Percentiles rank a stretch among this genome's conserved stretches.
Evolutionary conservation across 2,797 vertebrate species (phyloP).

Genomic region (Threskiornis aethiopicus): DNA sequence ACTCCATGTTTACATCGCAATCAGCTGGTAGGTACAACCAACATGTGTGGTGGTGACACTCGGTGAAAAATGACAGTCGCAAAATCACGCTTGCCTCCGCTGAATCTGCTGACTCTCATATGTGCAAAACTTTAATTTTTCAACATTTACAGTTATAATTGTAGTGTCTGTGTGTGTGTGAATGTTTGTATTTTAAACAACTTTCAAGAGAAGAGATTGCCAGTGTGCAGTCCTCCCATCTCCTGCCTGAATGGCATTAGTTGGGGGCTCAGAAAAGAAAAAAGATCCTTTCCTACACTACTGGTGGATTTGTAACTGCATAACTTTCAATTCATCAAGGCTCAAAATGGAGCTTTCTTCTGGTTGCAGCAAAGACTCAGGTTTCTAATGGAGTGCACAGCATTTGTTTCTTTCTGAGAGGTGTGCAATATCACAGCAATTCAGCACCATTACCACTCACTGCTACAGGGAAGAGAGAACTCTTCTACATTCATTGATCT

Average conservation of each 20-base stretch:
- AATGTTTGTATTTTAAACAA: not conserved
- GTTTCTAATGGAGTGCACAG: not conserved
- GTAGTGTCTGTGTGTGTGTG: not conserved
- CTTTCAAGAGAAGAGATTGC: not conserved
- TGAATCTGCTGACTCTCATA: not conserved
- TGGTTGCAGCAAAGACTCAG: not conserved
- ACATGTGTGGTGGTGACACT: not conserved
- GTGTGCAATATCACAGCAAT: not conserved
- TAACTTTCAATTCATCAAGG: not conserved
- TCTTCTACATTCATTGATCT: conserved; percentile 45
- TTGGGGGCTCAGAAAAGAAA: not conserved
- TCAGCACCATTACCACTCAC: conserved; percentile 39
- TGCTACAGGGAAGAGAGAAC: not conserved
- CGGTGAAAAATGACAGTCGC: not conserved
- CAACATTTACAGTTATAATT: not conserved
- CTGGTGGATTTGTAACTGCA: not conserved
- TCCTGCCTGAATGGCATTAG: not conserved
- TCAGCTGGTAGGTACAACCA: not conserved
- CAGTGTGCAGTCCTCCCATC: not conserved
- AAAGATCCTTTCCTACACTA: not conserved
- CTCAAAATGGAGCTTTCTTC: not conserved
- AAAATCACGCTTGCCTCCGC: not conserved
- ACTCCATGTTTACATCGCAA: not conserved
- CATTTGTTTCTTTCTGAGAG: conserved; percentile 1
- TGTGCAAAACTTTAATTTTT: not conserved